Conservation (phyloP, 2,888 invertebrate species). For the Spialia ferax region DNA sequence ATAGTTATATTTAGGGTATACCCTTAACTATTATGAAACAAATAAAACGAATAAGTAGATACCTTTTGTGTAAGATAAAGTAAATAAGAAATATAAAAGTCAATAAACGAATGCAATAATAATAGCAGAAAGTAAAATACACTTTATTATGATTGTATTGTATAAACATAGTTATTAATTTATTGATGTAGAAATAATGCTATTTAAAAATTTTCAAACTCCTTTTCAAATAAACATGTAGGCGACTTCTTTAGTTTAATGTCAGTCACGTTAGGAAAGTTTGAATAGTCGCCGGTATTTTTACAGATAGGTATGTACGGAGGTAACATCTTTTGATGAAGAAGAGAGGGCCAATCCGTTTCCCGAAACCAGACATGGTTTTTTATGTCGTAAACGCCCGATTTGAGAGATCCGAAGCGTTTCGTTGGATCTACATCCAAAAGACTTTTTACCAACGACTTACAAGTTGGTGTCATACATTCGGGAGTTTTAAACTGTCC, state of each 20-base stretch:
- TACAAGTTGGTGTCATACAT: slow-evolving; percentile 92
- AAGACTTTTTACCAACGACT: slow-evolving; percentile 92
- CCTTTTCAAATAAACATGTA: slow-evolving; percentile 84
- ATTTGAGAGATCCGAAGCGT: slow-evolving; percentile 95
- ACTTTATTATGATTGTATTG: slow-evolving; percentile 21
- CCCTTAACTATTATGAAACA: not conserved
- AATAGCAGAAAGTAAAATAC: no score
- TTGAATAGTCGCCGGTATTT: slow-evolving; percentile 87
- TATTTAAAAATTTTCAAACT: slow-evolving; percentile 89
- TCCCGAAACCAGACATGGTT: slow-evolving; percentile 95
- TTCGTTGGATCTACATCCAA: slow-evolving; percentile 86
- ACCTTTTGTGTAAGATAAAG: not conserved
- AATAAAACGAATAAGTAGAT: slow-evolving; percentile 11
- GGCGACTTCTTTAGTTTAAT: slow-evolving; percentile 75
- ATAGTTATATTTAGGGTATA: not conserved
- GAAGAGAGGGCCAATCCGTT: slow-evolving; percentile 93
- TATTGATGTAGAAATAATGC: not conserved
- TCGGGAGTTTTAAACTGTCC: slow-evolving; percentile 94
- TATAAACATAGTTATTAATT: not conserved
- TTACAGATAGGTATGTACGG: slow-evolving; percentile 86
- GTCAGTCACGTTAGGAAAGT: slow-evolving; percentile 88
- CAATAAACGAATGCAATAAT: not conserved
- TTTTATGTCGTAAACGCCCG: slow-evolving; percentile 96
- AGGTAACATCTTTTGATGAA: slow-evolving; percentile 90
- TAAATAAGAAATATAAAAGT: not conserved